These are phyloP conservation scores for Ranitomeya imitator DNA, from an alignment of 2,113 vertebrate species.

Conservation along the genomic window DNA sequence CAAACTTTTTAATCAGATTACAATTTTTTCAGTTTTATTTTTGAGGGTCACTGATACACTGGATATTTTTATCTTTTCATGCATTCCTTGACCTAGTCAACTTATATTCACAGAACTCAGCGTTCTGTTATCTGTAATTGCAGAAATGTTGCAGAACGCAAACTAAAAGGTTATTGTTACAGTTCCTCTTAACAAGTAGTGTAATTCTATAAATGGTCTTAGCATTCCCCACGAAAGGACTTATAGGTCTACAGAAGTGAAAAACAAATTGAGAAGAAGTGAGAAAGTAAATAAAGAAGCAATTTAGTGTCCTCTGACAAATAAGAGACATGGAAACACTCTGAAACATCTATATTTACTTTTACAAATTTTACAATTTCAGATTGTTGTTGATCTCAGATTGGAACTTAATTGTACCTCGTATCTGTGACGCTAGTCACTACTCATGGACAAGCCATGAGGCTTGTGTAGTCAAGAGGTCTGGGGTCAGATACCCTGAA, in stretches of 20 bases:
- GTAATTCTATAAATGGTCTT: not conserved
- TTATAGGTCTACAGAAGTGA: not conserved
- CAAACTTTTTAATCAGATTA: not conserved
- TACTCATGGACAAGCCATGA: too few relatives aligned
- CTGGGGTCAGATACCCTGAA: too few relatives aligned
- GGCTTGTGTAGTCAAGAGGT: too few relatives aligned
- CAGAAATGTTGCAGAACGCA: not conserved
- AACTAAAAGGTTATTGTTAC: not conserved
- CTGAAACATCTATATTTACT: not conserved
- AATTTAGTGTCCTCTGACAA: not conserved
- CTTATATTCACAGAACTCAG: not conserved
- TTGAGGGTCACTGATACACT: not conserved
- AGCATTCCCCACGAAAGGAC: not conserved
- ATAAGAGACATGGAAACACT: not conserved
- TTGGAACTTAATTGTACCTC: not conserved
- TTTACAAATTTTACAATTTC: not conserved
- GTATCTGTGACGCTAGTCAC: not conserved
- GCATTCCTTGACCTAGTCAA: not conserved
- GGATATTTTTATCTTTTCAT: not conserved
- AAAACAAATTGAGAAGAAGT: not conserved
- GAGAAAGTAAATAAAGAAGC: constrained; percentile 4
- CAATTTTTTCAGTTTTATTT: not conserved
- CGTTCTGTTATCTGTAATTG: not conserved
- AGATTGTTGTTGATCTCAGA: not conserved
- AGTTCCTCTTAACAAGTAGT: not conserved